These are phyloP conservation scores for Alcis repandata DNA, from an alignment of 2,888 invertebrate species.

Conservation along the genomic window DNA sequence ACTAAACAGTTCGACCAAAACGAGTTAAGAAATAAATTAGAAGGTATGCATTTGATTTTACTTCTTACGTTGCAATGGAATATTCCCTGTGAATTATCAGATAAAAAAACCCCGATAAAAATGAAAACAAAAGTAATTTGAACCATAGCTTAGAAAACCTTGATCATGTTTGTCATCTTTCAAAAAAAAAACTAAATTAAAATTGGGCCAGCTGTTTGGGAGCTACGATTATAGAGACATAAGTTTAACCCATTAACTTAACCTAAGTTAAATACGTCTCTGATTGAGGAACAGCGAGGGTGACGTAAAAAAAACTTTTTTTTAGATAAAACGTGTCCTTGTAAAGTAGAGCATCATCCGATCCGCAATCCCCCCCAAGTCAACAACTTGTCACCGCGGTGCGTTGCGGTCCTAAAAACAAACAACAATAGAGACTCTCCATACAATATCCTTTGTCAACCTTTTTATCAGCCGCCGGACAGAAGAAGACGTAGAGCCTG, in stretches of 20 bases:
- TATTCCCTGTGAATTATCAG: too few species aligned
- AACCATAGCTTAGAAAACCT: too few species aligned
- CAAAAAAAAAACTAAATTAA: too few species aligned
- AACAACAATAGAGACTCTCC: constrained; percentile 82
- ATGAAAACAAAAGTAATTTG: too few species aligned
- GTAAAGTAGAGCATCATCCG: constrained; percentile 64
- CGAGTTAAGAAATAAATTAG: constrained; percentile 15
- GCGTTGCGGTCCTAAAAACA: constrained; percentile 79
- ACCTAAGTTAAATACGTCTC: too few species aligned
- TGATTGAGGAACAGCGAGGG: too few species aligned
- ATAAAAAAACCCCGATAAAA: too few species aligned
- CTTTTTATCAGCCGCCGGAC: constrained; percentile 76
- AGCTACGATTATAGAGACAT: too few species aligned
- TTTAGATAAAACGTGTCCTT: background rate
- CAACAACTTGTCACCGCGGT: constrained; percentile 81
- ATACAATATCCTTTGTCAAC: constrained; percentile 86
- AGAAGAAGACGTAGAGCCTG: constrained; percentile 54
- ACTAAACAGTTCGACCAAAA: constrained; percentile 17
- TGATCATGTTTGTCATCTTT: too few species aligned
- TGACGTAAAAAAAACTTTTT: background rate
- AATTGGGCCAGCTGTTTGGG: too few species aligned
- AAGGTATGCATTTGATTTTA: background rate
- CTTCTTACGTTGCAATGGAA: too few species aligned
- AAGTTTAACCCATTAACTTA: too few species aligned
- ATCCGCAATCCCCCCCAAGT: constrained; percentile 58